Evolutionary conservation across 2,113 vertebrate species (phyloP).

Genomic region (Gorsachius goisagi): DNA sequence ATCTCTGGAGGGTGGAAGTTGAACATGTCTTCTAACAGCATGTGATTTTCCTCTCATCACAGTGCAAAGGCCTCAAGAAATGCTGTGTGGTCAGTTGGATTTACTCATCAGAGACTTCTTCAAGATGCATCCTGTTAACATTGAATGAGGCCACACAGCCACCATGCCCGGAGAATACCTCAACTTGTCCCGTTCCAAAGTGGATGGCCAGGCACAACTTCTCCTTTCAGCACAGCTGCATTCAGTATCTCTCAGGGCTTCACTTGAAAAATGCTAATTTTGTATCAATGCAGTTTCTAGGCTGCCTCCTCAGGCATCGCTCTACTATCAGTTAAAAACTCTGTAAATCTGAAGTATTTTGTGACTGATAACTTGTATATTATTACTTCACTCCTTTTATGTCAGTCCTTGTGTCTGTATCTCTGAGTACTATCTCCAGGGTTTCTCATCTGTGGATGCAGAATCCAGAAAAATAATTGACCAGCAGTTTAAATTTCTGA

Average conservation of each 20-base stretch:
- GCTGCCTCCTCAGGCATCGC: not conserved
- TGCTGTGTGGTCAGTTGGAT: not conserved
- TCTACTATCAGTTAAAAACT: not conserved
- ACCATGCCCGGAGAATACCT: not conserved
- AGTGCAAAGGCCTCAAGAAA: not conserved
- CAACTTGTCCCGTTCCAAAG: not conserved
- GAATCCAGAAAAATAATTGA: not conserved
- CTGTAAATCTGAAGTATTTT: not conserved
- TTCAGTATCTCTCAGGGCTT: not conserved
- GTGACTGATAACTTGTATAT: not conserved
- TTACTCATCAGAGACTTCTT: not conserved
- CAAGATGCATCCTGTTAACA: not conserved
- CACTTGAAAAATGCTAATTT: not conserved
- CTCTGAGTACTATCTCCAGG: not conserved
- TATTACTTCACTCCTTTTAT: not conserved
- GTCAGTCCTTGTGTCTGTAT: not conserved
- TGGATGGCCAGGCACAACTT: fast-evolving
- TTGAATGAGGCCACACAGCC: not conserved
- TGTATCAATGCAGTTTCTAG: not conserved
- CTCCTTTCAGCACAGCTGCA: not conserved
- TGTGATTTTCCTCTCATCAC: not conserved
- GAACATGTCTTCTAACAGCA: not conserved
- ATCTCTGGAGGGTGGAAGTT: not conserved
- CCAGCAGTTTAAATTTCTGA: not conserved
- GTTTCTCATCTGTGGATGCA: not conserved